These are phyloP conservation scores for Drosophila ambigua DNA, from an alignment of 1,140 invertebrate species.

Conservation along the genomic window DNA sequence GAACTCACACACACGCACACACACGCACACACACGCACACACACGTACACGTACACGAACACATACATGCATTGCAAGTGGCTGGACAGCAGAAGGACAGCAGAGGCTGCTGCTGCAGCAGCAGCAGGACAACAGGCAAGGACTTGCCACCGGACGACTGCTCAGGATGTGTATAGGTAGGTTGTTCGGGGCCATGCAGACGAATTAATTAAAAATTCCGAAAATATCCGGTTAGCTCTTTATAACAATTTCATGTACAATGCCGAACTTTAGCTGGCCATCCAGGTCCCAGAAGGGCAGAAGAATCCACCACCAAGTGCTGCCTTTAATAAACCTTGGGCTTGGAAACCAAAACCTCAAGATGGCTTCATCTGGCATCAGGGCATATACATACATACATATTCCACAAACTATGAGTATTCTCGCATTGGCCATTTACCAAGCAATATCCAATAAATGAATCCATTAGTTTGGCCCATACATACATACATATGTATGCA, in stretches of 20 bases:
- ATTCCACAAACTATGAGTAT: not conserved
- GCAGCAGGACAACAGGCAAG: conserved; percentile 30
- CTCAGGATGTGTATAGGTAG: conserved; percentile 1
- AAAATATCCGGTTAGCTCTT: conserved; percentile 81
- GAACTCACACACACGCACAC: conserved; percentile 41
- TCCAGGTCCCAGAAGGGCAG: conserved; percentile 22
- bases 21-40: no score
- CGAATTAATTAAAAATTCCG: conserved; percentile 81
- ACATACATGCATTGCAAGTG: conserved; percentile 36
- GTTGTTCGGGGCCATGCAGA: conserved; percentile 20
- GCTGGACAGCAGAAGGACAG: conserved; percentile 63
- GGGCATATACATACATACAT: conserved; percentile 23
- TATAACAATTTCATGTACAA: conserved; percentile 77
- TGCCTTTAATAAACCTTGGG: conserved; percentile 3
- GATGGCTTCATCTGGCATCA: conserved; percentile 44
- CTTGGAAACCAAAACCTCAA: conserved; percentile 9
- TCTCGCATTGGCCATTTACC: conserved; percentile 47
- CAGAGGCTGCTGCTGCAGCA: not conserved
- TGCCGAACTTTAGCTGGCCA: conserved; percentile 49
- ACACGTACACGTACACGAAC: conserved; percentile 13
- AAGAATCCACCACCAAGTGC: conserved; percentile 29
- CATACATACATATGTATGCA: no score
- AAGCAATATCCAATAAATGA: conserved; percentile 48
- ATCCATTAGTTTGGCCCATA: conserved; percentile 35
- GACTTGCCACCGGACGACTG: conserved; percentile 31